A percentile compares a stretch with the other conserved stretches of the same genome.
phyloP scores from a whole-genome alignment of 2,797 vertebrate species.

The Falco novaeseelandiae region DNA sequence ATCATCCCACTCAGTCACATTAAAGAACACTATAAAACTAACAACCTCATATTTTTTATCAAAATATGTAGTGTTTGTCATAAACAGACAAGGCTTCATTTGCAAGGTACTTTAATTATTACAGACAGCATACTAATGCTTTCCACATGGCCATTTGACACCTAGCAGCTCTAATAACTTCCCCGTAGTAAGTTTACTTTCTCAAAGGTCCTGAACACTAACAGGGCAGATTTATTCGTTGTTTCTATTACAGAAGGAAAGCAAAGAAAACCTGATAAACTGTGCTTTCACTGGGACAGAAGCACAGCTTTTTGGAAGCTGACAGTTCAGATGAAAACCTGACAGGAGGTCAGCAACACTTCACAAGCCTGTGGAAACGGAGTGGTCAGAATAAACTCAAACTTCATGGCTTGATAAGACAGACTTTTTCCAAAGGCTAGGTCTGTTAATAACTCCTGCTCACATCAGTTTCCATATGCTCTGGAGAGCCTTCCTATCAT shows the following conservation, averaged over 20 bases:
- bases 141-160: not conserved
- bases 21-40: not conserved
- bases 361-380: not conserved
- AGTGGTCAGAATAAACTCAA: not conserved
- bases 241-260: not conserved
- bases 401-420: not conserved
- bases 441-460: conserved; percentile 13
- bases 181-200: not conserved
- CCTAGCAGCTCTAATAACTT: not conserved
- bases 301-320: not conserved
- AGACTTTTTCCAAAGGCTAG: conserved; percentile 21
- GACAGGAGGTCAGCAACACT: not conserved
- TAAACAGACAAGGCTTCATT: not conserved
- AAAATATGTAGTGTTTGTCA: not conserved
- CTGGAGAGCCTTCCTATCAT: not conserved
- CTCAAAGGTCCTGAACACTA: not conserved
- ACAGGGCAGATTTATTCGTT: not conserved
- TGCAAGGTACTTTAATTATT: not conserved
- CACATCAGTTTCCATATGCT: not conserved
- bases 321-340: conserved; percentile 21
- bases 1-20: not conserved
- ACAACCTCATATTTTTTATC: not conserved
- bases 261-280: not conserved
- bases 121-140: not conserved
- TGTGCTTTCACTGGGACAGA: not conserved